These are phyloP conservation scores for Wasmannia auropunctata DNA, from an alignment of 1,140 invertebrate genomes.

Conservation along the genomic window DNA sequence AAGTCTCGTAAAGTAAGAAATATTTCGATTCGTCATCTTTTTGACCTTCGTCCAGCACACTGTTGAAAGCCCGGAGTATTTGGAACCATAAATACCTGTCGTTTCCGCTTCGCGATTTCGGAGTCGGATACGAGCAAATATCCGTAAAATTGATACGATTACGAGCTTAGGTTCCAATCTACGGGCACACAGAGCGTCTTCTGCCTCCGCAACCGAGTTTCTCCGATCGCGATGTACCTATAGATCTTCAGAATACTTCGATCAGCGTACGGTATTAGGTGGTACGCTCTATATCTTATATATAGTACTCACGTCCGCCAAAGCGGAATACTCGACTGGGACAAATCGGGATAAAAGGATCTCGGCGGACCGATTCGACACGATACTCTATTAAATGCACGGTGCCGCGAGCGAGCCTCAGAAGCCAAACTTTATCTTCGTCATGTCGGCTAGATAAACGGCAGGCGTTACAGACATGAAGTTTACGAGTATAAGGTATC, in stretches of 20 bases:
- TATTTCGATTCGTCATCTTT: slow-evolving; percentile 5
- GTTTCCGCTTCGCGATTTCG: slow-evolving; percentile 58
- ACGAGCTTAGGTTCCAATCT: slow-evolving; percentile 72
- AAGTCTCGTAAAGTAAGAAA: neutral
- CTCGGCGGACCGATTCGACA: slow-evolving; percentile 39
- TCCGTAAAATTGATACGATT: slow-evolving; percentile 73
- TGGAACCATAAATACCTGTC: slow-evolving; percentile 59
- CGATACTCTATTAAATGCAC: slow-evolving; percentile 55
- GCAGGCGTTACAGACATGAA: slow-evolving; percentile 40
- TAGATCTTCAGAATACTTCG: slow-evolving; percentile 57
- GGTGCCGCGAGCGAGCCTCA: slow-evolving; percentile 34
- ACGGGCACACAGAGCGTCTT: slow-evolving; percentile 20
- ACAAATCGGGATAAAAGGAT: slow-evolving; percentile 57
- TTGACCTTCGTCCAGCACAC: slow-evolving; percentile 6
- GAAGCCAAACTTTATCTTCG: slow-evolving; percentile 56
- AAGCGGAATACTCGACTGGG: slow-evolving; percentile 43
- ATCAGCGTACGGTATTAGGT: slow-evolving; percentile 37
- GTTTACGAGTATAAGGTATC: slow-evolving; percentile 58
- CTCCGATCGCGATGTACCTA: slow-evolving; percentile 29
- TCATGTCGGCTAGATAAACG: slow-evolving; percentile 58
- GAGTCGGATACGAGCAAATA: slow-evolving; percentile 67
- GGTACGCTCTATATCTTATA: slow-evolving; percentile 26
- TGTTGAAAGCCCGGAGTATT: slow-evolving; percentile 14
- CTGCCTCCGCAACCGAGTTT: slow-evolving; percentile 1
- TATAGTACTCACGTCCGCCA: slow-evolving; percentile 16